phyloP scores from a whole-genome alignment of 2,797 vertebrate genomes.

The Nyctalus aviator region DNA sequence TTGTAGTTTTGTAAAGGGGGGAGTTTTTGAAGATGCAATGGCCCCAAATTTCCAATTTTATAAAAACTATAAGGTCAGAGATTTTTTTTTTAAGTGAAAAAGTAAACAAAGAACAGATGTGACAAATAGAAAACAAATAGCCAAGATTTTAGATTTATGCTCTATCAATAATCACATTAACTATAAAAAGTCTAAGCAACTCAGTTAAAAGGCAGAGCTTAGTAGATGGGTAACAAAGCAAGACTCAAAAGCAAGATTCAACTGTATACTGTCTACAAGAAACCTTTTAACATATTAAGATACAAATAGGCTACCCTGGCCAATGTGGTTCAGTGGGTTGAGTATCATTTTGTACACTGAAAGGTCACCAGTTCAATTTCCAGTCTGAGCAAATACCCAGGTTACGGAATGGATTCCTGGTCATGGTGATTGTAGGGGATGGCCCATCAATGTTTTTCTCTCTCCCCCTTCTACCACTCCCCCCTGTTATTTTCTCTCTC shows the following conservation, averaged over 20 bases:
- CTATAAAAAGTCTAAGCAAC: not conserved
- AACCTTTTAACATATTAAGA: not conserved
- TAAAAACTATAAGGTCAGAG: not conserved
- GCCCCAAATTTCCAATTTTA: not conserved
- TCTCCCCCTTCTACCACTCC: too few species aligned
- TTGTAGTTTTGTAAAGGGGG: not conserved
- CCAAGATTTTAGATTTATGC: not conserved
- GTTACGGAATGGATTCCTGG: not conserved
- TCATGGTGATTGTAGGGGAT: not conserved
- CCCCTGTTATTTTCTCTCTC: not conserved
- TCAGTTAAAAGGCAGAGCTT: not conserved
- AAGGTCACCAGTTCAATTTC: not conserved
- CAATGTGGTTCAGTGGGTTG: not conserved
- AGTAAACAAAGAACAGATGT: conserved; percentile 21
- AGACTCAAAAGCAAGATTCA: not conserved
- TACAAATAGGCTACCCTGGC: not conserved
- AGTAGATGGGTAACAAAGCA: not conserved
- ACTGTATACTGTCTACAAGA: not conserved
- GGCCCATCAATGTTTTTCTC: not conserved
- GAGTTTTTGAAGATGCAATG: not conserved
- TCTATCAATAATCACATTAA: not conserved
- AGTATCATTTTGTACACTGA: not conserved
- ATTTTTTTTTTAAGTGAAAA: not conserved
- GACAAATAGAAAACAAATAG: conserved; percentile 16
- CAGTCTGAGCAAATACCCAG: not conserved